phyloP scores from a whole-genome alignment of 2,888 invertebrate species.

The Lasiommata megera region DNA sequence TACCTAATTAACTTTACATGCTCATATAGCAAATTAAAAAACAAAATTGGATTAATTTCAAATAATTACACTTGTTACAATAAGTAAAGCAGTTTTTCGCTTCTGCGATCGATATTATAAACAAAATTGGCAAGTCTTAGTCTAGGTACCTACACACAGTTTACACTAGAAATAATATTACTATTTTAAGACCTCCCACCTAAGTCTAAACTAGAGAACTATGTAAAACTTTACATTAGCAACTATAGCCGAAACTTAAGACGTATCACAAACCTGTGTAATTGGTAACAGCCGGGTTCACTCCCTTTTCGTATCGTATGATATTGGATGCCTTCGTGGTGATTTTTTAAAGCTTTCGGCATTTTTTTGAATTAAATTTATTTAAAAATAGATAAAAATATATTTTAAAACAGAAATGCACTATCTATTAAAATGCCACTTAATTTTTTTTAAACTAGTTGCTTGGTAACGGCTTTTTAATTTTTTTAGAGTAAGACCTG shows the following conservation, averaged over 20 bases:
- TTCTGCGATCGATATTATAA: too few species aligned
- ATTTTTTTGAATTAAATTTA: conserved; percentile 48
- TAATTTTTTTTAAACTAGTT: conserved; percentile 22
- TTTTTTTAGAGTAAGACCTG: neutral
- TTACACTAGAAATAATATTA: too few species aligned
- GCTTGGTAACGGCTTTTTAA: conserved; percentile 27
- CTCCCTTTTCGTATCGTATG: conserved; percentile 50
- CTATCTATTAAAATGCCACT: neutral
- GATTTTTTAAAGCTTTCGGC: conserved; percentile 55
- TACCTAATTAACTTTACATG: too few species aligned
- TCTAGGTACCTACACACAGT: too few species aligned
- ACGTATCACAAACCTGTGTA: conserved; percentile 54
- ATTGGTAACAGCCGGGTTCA: conserved; percentile 68
- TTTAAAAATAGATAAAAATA: conserved; percentile 22
- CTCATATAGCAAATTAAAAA: too few species aligned
- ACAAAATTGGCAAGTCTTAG: too few species aligned
- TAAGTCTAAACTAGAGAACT: too few species aligned
- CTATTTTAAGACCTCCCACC: too few species aligned
- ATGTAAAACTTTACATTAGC: too few species aligned
- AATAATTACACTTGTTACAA: too few species aligned
- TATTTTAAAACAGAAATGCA: neutral
- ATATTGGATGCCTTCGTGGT: conserved; percentile 61
- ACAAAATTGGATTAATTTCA: too few species aligned
- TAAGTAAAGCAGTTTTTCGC: neutral
- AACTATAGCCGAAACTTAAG: too few species aligned